These are phyloP conservation scores for Taxidea taxus DNA, from an alignment of 2,113 vertebrate species.

Conservation along the genomic window DNA sequence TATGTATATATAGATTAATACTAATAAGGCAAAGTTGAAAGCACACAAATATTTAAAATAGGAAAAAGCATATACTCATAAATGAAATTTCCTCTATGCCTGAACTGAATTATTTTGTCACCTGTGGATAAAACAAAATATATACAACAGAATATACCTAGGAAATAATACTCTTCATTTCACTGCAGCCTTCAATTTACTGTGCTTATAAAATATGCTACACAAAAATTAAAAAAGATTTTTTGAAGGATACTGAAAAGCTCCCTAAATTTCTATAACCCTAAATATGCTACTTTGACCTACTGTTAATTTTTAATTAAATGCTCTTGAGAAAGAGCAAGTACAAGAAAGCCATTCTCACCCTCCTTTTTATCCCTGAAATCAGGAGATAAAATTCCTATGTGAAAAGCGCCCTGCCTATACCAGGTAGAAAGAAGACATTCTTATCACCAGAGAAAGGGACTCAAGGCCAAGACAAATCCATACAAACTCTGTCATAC, in stretches of 20 bases:
- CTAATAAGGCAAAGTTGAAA: neutral
- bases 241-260: neutral
- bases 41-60: conserved; percentile 1
- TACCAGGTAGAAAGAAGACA: neutral
- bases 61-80: neutral
- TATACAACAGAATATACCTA: neutral
- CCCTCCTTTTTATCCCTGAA: neutral
- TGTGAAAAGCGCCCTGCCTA: neutral
- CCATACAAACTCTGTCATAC: neutral
- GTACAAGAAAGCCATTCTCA: neutral
- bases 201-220: neutral
- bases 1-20: neutral
- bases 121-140: neutral
- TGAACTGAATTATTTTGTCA: conserved; percentile 39
- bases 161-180: neutral
- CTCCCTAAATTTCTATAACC: neutral
- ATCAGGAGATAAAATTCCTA: neutral
- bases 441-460: neutral
- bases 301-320: neutral
- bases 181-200: neutral
- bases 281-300: neutral
- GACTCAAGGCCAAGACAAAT: neutral
- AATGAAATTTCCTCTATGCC: neutral
- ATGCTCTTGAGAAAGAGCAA: neutral
- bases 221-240: neutral